Percentiles rank a stretch among this genome's conserved stretches.
These are phyloP conservation scores for Tribolium castaneum DNA, from an alignment of 1,140 invertebrate genomes.

Conservation along the genomic window DNA sequence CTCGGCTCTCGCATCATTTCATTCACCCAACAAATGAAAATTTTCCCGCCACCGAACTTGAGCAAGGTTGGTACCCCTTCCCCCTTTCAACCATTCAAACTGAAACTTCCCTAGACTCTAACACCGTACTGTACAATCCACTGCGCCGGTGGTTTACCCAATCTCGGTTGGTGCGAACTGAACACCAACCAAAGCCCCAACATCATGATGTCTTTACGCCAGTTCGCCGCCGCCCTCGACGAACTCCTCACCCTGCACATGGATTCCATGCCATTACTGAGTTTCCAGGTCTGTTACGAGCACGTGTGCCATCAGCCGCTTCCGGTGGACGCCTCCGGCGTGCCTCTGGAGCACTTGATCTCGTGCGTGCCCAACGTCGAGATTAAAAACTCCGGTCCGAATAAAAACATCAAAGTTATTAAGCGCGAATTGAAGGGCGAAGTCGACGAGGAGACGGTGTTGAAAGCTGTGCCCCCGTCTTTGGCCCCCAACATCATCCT, in stretches of 20 bases:
- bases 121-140: slow-evolving; percentile 75
- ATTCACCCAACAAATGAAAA: slow-evolving; percentile 68
- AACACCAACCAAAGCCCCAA: slow-evolving; percentile 78
- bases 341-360: slow-evolving; percentile 87
- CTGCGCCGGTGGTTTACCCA: slow-evolving; percentile 64
- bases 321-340: slow-evolving; percentile 72
- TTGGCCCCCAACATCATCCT: slow-evolving; percentile 71
- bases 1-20: slow-evolving; percentile 77
- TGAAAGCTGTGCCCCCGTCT: slow-evolving; percentile 70
- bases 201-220: slow-evolving; percentile 74
- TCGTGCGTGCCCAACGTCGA: slow-evolving; percentile 82
- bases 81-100: not conserved
- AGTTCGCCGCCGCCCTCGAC: slow-evolving; percentile 72
- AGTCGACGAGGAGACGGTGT: slow-evolving; percentile 59
- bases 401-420: slow-evolving; percentile 62
- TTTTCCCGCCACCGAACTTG: slow-evolving; percentile 68
- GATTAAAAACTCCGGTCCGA: slow-evolving; percentile 62
- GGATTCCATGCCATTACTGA: slow-evolving; percentile 77
- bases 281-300: slow-evolving; percentile 83
- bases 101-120: slow-evolving; percentile 64
- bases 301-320: slow-evolving; percentile 73
- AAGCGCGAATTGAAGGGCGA: slow-evolving; percentile 55
- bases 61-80: slow-evolving; percentile 58
- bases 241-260: slow-evolving; percentile 73
- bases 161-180: slow-evolving; percentile 76